Conservation (phyloP, 1,140 invertebrate genomes). For the Gryllus bimaculatus region DNA sequence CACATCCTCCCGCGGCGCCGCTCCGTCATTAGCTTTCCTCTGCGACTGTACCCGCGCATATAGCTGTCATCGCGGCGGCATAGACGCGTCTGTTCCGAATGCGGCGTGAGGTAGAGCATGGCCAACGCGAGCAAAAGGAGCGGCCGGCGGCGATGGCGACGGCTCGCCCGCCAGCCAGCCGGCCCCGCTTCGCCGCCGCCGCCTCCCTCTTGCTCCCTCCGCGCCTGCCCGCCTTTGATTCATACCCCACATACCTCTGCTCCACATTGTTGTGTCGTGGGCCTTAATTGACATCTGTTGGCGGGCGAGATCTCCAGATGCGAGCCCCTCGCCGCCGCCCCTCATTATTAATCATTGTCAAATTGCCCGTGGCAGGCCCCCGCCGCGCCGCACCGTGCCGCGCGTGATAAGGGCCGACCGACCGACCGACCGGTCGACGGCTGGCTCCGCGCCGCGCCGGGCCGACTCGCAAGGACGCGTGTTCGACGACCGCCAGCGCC, state of each 20-base stretch:
- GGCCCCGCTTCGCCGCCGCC: too few relatives aligned
- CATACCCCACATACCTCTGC: not conserved
- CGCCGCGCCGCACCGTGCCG: too few relatives aligned
- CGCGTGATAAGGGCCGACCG: not conserved
- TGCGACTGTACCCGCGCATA: not conserved
- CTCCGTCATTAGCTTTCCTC: too few relatives aligned
- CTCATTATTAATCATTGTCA: constrained; percentile 5
- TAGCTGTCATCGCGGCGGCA: not conserved
- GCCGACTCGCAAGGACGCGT: not conserved
- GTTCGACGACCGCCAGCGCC: not conserved
- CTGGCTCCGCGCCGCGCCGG: not conserved
- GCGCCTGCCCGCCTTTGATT: not conserved
- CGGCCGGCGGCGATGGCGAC: too few relatives aligned
- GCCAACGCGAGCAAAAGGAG: not conserved
- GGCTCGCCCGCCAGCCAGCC: not conserved
- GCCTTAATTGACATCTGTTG: constrained; percentile 1
- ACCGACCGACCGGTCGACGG: too few relatives aligned
- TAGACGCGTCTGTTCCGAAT: not conserved
- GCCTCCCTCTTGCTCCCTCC: not conserved
- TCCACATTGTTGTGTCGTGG: not conserved
- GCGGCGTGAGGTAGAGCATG: not conserved
- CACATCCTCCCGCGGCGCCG: not conserved
- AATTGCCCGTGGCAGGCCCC: not conserved
- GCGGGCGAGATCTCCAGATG: not conserved
- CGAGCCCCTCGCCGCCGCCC: not conserved